phyloP scores from a whole-genome alignment of 2,888 invertebrate genomes.

The Xestobium rufovillosum region DNA sequence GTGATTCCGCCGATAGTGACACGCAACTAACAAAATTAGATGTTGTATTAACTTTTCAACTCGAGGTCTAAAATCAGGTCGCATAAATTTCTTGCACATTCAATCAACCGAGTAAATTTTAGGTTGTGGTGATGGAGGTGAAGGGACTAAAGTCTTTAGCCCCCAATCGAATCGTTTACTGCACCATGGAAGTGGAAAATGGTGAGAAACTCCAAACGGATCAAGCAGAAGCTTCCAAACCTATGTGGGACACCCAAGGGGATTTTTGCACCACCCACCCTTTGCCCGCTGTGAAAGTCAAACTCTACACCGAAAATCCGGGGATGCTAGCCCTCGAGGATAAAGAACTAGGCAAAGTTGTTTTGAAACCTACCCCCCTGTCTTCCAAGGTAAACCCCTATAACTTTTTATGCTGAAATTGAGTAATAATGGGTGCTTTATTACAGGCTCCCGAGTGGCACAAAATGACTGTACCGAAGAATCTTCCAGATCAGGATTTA shows the following conservation, averaged over 20 bases:
- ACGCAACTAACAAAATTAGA: conserved; percentile 96
- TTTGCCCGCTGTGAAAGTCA: conserved; percentile 94
- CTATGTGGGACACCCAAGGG: conserved; percentile 99
- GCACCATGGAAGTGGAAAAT: conserved; percentile 99
- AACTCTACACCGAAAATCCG: conserved; percentile 95
- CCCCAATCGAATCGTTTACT: conserved; percentile 97
- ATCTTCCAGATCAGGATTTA: conserved; percentile 89
- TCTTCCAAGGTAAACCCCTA: conserved; percentile 64
- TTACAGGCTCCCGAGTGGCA: conserved; percentile 92
- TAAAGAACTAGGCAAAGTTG: conserved; percentile 93
- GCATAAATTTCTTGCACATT: not conserved
- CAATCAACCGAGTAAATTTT: conserved; percentile 33
- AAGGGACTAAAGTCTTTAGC: conserved; percentile 95
- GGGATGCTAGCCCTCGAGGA: conserved; percentile 97
- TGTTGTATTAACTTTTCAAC: conserved; percentile 92
- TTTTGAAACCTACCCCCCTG: conserved; percentile 76
- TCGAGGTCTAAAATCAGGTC: conserved; percentile 70
- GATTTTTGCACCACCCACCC: conserved; percentile 98
- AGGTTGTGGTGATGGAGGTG: conserved; percentile 99
- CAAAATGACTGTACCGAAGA: conserved; percentile 93
- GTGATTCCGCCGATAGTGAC: conserved; percentile 92
- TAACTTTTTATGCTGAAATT: conserved; percentile 10
- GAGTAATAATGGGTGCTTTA: conserved; percentile 5
- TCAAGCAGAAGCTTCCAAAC: conserved; percentile 98
- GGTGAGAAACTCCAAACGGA: conserved; percentile 98